Evolutionary conservation across 1,140 invertebrate species (phyloP).

Genomic region (Oscheius sp.): DNA sequence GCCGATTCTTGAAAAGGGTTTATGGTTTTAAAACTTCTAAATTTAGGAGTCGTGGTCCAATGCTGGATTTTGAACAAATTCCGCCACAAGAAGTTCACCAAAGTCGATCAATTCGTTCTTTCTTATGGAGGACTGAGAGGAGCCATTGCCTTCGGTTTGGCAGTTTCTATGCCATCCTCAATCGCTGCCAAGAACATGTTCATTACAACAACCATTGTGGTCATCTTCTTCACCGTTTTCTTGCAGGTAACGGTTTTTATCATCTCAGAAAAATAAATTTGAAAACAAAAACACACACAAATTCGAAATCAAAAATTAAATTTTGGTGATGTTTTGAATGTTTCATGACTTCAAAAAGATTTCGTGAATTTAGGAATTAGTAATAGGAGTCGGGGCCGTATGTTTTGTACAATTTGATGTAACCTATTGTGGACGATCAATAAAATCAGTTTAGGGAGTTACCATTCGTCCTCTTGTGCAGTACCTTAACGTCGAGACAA

Average conservation of each 20-base stretch:
- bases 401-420: too few species aligned
- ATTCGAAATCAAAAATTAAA: too few species aligned
- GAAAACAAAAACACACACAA: too few species aligned
- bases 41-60: not conserved
- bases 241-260: conserved; percentile 60
- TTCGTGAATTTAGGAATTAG: too few species aligned
- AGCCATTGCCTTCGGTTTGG: conserved; percentile 65
- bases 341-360: too few species aligned
- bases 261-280: not conserved
- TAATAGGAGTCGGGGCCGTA: too few species aligned
- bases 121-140: conserved; percentile 65
- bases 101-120: conserved; percentile 65
- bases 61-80: conserved; percentile 53
- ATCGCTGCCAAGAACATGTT: conserved; percentile 63
- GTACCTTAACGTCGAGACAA: conserved; percentile 63
- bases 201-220: conserved; percentile 65
- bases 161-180: conserved; percentile 63
- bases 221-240: conserved; percentile 67
- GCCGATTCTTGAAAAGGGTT: too few species aligned
- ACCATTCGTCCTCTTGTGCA: conserved; percentile 66
- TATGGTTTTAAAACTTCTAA: too few species aligned
- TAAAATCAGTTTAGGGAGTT: conserved; percentile 62
- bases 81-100: conserved; percentile 60
- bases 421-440: too few species aligned
- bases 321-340: too few species aligned